Evolutionary conservation across 2,888 invertebrate species (phyloP).

Genomic region (Prenolepis imparis): DNA sequence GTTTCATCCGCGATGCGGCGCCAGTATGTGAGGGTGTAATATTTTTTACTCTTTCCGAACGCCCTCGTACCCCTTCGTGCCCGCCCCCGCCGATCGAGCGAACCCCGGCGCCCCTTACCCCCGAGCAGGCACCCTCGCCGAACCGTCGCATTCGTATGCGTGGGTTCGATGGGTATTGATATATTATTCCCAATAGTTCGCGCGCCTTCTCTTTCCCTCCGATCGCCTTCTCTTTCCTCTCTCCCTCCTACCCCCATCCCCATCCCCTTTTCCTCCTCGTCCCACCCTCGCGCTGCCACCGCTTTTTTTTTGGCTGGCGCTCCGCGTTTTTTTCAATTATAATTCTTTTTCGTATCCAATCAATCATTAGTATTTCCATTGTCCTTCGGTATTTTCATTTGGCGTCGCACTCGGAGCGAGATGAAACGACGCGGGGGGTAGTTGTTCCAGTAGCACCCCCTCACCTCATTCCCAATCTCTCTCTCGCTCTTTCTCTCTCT

Average conservation of each 20-base stretch:
- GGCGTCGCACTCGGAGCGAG: constrained; percentile 82
- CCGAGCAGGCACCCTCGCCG: constrained; percentile 67
- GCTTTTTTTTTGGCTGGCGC: constrained; percentile 80
- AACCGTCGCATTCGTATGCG: constrained; percentile 85
- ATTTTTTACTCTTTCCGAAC: constrained; percentile 84
- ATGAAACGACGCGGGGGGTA: constrained; percentile 67
- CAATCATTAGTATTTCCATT: constrained; percentile 87
- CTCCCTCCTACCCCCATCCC: constrained; percentile 63
- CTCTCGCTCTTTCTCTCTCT: neutral
- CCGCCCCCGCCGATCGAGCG: constrained; percentile 64
- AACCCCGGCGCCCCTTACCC: constrained; percentile 70
- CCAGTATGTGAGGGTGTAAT: constrained; percentile 84
- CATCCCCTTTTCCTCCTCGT: neutral
- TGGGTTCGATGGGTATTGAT: constrained; percentile 86
- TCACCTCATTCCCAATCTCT: constrained; percentile 15
- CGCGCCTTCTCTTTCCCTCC: constrained; percentile 76
- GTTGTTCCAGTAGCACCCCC: constrained; percentile 39
- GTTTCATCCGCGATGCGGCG: constrained; percentile 82
- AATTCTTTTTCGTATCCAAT: constrained; percentile 87
- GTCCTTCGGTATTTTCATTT: constrained; percentile 86
- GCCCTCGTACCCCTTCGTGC: constrained; percentile 72
- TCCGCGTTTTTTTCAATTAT: constrained; percentile 86
- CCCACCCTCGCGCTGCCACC: constrained; percentile 56
- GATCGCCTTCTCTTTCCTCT: constrained; percentile 37
- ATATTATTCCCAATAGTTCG: constrained; percentile 86